phyloP scores from a whole-genome alignment of 2,797 vertebrate genomes.

The Sciurus carolinensis region DNA sequence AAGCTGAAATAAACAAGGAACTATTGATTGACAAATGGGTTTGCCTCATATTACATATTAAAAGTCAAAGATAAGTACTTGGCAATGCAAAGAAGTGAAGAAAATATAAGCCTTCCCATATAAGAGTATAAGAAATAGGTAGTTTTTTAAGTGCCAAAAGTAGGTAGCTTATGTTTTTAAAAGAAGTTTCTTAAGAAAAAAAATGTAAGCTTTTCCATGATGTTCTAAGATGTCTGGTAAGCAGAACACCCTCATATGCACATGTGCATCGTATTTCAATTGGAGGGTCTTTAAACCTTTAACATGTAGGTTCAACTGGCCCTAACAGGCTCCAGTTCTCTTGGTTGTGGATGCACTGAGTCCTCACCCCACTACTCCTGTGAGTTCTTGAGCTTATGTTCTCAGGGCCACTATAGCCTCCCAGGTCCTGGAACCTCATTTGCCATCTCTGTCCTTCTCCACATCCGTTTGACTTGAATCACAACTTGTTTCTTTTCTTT shows the following conservation, averaged over 20 bases:
- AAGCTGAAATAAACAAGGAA: neutral
- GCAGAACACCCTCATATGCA: neutral
- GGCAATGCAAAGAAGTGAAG: neutral
- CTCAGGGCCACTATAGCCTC: neutral
- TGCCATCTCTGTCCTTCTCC: neutral
- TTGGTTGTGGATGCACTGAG: rapidly evolving
- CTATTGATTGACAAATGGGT: neutral
- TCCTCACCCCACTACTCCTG: neutral
- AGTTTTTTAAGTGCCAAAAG: neutral
- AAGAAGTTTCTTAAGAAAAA: neutral
- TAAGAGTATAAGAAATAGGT: neutral
- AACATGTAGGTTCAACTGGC: neutral
- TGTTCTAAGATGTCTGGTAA: neutral
- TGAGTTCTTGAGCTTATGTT: neutral
- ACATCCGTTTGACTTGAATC: neutral
- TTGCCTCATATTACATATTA: neutral
- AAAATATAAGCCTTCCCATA: neutral
- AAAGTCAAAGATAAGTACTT: neutral
- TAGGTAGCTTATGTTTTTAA: neutral
- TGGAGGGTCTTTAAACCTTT: neutral
- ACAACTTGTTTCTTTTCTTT: neutral
- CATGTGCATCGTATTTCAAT: neutral
- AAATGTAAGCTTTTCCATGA: neutral
- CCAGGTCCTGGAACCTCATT: neutral
- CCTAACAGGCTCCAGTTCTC: rapidly evolving